A percentile compares a stretch with the other conserved stretches of the same genome.
phyloP scores from a whole-genome alignment of 2,888 invertebrate species.

The Globia sparganii region DNA sequence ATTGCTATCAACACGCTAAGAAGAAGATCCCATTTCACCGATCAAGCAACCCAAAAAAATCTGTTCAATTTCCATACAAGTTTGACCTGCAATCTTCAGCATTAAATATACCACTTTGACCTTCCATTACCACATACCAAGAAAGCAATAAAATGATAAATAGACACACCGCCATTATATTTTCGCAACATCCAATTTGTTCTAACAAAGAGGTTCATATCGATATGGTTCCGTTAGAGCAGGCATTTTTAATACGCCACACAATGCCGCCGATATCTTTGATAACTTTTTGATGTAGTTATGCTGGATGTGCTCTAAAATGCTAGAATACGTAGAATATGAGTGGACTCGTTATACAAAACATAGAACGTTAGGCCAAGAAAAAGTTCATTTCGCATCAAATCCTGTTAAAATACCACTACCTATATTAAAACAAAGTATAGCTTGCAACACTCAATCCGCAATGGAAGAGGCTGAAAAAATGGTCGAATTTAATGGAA shows the following conservation, averaged over 20 bases:
- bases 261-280: slow-evolving; percentile 65
- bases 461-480: not conserved
- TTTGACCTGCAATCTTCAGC: not conserved
- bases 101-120: slow-evolving; percentile 41
- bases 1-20: too few species aligned
- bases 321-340: not conserved
- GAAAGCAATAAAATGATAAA: slow-evolving; percentile 60
- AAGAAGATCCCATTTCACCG: not conserved
- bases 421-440: too few species aligned
- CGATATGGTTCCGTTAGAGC: slow-evolving; percentile 63
- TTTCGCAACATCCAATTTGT: slow-evolving; percentile 66
- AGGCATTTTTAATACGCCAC: slow-evolving; percentile 67
- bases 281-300: slow-evolving; percentile 26
- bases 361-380: too few species aligned
- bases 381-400: too few species aligned
- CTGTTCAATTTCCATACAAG: not conserved
- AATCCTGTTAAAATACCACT: too few species aligned
- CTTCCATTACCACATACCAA: slow-evolving; percentile 45
- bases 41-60: not conserved
- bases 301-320: slow-evolving; percentile 48
- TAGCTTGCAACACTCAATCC: not conserved
- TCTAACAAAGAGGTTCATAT: slow-evolving; percentile 65
- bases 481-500: too few species aligned
- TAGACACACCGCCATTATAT: slow-evolving; percentile 55
- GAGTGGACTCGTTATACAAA: not conserved